Percentiles rank a stretch among this genome's conserved stretches.
Evolutionary conservation across 2,797 vertebrate species (phyloP).

Genomic region (Hapalemur alaotrensis): DNA sequence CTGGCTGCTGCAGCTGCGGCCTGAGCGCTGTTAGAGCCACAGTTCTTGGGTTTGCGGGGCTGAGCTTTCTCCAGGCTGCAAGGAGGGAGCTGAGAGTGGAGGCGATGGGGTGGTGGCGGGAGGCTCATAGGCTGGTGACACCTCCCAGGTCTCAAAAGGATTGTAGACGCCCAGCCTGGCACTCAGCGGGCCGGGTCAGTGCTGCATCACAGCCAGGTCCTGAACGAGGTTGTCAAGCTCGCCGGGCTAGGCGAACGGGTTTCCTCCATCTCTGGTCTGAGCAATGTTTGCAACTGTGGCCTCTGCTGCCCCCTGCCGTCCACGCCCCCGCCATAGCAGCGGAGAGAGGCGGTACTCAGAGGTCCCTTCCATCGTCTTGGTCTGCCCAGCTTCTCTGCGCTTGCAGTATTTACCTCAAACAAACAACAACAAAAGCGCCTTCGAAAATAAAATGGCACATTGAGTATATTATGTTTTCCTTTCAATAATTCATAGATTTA

Average conservation of each 20-base stretch:
- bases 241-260: conserved; percentile 61
- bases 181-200: conserved; percentile 88
- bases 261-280: conserved; percentile 61
- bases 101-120: conserved; percentile 80
- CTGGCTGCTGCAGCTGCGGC: conserved; percentile 86
- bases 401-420: too few species aligned
- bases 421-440: too few species aligned
- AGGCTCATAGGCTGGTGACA: conserved; percentile 73
- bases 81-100: conserved; percentile 80
- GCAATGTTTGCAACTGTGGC: conserved; percentile 57
- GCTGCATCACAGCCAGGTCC: conserved; percentile 93
- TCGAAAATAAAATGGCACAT: too few species aligned
- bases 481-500: too few species aligned
- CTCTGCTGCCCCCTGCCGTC: conserved; percentile 21
- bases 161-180: conserved; percentile 95
- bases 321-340: conserved; percentile 66
- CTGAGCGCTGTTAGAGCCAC: conserved; percentile 92
- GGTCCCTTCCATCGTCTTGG: not conserved
- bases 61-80: conserved; percentile 86
- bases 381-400: not conserved
- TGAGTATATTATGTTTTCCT: too few species aligned
- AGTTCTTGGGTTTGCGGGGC: conserved; percentile 92
- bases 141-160: conserved; percentile 92
- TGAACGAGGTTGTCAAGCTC: conserved; percentile 82
- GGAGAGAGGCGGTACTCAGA: not conserved